Evolutionary conservation across 1,140 invertebrate species (phyloP).

Genomic region (Acromyrmex echinatior): DNA sequence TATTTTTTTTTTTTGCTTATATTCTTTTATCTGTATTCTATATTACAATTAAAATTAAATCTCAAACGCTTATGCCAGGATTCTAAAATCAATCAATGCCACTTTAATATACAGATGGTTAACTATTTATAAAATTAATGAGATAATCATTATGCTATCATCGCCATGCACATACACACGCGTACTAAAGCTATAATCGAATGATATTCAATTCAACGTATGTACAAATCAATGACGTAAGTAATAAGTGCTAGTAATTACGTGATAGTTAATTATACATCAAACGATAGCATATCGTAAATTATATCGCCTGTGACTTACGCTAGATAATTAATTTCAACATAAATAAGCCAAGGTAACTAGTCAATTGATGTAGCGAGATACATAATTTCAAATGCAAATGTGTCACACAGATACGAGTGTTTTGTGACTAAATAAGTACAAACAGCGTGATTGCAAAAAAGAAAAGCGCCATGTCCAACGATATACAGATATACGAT

Average conservation of each 20-base stretch:
- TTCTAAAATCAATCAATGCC: not conserved
- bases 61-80: not conserved
- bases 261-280: conserved; percentile 45
- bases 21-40: not conserved
- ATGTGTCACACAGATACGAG: conserved; percentile 19
- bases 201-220: conserved; percentile 17
- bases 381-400: conserved; percentile 41
- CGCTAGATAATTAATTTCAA: conserved; percentile 22
- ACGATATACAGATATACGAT: not conserved
- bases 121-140: conserved; percentile 35
- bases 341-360: conserved; percentile 25
- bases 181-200: conserved; percentile 3
- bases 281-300: conserved; percentile 30
- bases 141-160: conserved; percentile 21
- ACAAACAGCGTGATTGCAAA: not conserved
- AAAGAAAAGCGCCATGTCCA: not conserved
- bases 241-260: not conserved
- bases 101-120: not conserved
- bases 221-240: conserved; percentile 13
- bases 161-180: not conserved
- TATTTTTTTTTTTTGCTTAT: not conserved
- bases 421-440: not conserved
- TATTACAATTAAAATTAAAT: not conserved
- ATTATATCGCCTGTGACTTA: conserved; percentile 40
- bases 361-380: not conserved